Base-by-base conservation (phyloP, 1,140 invertebrate species). In the Drosophila mojavensis region DNA sequence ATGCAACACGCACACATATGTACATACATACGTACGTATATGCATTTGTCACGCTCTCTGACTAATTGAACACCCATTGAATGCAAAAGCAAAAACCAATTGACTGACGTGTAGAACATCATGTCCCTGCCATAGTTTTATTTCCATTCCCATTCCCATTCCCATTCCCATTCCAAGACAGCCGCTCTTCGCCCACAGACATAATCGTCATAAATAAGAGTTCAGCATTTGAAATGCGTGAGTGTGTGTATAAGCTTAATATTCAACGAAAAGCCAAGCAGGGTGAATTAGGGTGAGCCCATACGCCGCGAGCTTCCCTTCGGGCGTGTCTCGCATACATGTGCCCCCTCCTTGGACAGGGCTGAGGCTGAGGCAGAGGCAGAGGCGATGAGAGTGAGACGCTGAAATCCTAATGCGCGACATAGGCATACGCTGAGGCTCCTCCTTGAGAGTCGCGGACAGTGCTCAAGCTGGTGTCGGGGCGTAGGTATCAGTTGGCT, bases 121-220 rank as follows among this genome's bases (percentile, higher is more conserved):
- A 67, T 88, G 83, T 79, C 30, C 66, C 51, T 77, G 76, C 65
- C 76, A 80, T 69, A 69, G 68, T 71, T 88, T 86, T 83, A 83
- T 83, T 89, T 73, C 45, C 56, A 20, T 20, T 43, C 45, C 15
- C 17, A 20, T 24, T 17, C 17, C 15, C 17, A 20, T 24, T 17
- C 17, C 45, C 56, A 20, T 20, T 43, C 45, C 5, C 13, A 1
- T 11, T 33, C 36, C 36, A 39, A 39, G 36, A 13, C 36, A 39
- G 9, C 7, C 9, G 30, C 26, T 55, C 17, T 6, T 28, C 64
- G 47, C 5, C 15, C 51, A 30, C 39, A 54, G 43, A 24, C 20
- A 58, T 55, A 77, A 77, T 79, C 62, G 66, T 53, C 59, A 59
- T 72, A 70, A 51, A 83, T 79, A 75, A 36, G 33, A 36, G 10